Base-by-base conservation (phyloP, 2,113 vertebrate species). In the Hyperopisus bebe region DNA sequence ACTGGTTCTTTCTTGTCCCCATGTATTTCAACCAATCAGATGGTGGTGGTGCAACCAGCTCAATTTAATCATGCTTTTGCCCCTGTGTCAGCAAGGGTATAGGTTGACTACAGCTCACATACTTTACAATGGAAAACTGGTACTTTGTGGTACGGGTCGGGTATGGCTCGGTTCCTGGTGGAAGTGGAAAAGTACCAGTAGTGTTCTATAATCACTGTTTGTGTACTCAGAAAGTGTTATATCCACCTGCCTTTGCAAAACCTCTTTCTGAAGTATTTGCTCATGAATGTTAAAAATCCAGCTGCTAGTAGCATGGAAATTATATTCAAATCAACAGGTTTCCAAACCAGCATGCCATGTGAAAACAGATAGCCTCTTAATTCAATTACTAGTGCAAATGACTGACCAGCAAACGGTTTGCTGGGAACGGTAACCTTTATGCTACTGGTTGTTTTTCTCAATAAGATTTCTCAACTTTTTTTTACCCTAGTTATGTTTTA, bases 281-380 rank as follows among this genome's bases (percentile, higher is more conserved):
- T 89, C 91, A 90, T 94, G 95, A 94, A 95, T 95, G 96, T 95
- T 95, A 95, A 96, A 94, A 93, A 95, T 94, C 94, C 88, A 93
- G 93, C 92, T 91, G 94, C 91, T 90, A 86, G 92, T 94, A 95
- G 95, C 94, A 88, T 93, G 94, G 94, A 94, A 95, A 96, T 95
- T 96, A 95, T 95, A 95, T 96, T 95, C 94, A 96, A 95, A 96
- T 96, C 95, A 96, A 95, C 95, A 95, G 93, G 94, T 95, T 96
- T 96, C 95, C 90, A 92, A 92, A 93, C 94, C 95, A 95, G 94
- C 94, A 94, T 92, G 88, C 93, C 9, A 51, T 93, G 92, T 42
- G 90, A 94, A 95, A 96, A 95, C 96, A 96, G 96, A 96, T 96
- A 96, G 95, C 92, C 91, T 66, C 92, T 93, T 95, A 96, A 96